Evolutionary conservation across 2,113 vertebrate species (phyloP), one percentile per base, ranked within the genome.

Genomic region (Gnathonemus echidnorhynchus): DNA sequence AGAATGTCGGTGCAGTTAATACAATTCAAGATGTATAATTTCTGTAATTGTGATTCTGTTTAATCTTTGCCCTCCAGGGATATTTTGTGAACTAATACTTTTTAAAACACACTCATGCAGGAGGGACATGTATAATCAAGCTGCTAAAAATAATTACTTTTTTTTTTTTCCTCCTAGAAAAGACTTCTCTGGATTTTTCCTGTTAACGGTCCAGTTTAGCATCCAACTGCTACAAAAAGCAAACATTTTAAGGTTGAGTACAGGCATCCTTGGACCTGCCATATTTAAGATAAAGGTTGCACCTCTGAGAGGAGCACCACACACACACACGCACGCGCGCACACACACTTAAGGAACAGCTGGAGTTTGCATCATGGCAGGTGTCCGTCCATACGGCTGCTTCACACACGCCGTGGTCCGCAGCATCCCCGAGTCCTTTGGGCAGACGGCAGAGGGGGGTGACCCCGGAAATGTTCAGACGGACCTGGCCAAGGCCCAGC

Each of bases 331-430:
- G 2, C 35, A 1, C 2, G 35, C 35, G 35, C 39, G 39, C 39
- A 39, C 39, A 52, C 87, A 31, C 89, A 19, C 35, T 19, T 11
- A 1, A 13, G 9, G 74, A 46, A 15, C 31, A 9, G 3, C 35
- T 19, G 24, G 19, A 19, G 13, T 11, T 3, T n/a, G 2, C 39
- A 9, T 19, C 91, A 97, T 96, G 96, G 96, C 96, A 0, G 94
- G 93, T 19, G 92, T 95, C 90, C 95, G 94, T 85, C 94, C 92
- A 0, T 96, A 96, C 3, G 97, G 97, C 56, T 94, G 94, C 74
- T 98, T 97, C 94, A 97, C 97, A 87, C 97, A 98, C 35, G 97
- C 97, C 11, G 95, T 98, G 90, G 97, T 98, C 90, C 93, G 97
- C 50, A 94, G 96, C 48, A 93, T 98, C 93, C 97, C 97, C 1